Evolutionary conservation across 2,113 vertebrate genomes (phyloP).

Genomic region (Sinocyclocheilus rhinocerous): DNA sequence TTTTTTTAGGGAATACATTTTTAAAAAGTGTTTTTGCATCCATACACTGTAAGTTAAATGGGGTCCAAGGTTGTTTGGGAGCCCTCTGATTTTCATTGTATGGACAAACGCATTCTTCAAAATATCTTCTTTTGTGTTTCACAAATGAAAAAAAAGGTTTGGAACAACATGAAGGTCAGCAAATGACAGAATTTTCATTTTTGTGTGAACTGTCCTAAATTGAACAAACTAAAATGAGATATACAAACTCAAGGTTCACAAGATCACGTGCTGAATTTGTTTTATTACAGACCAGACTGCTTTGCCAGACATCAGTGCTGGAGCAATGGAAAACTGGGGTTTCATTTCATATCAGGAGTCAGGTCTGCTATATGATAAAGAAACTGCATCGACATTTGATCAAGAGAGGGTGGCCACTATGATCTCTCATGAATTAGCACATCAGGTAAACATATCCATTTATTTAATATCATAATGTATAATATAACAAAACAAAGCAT

Average conservation of each 20-base stretch:
- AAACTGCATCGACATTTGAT: constrained; percentile 63
- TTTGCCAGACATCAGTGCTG: constrained; percentile 67
- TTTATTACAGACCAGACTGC: constrained; percentile 73
- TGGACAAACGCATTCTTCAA: too few species aligned
- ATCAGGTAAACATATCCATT: constrained; percentile 68
- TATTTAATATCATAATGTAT: background rate
- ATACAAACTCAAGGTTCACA: too few species aligned
- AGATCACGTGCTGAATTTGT: background rate
- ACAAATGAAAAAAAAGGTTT: too few species aligned
- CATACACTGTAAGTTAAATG: background rate
- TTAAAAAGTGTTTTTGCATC: background rate
- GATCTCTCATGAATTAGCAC: constrained; percentile 76
- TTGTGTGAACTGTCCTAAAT: background rate
- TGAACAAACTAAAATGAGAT: background rate
- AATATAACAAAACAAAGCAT: too few species aligned
- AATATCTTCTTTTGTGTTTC: too few species aligned
- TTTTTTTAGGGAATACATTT: too few species aligned
- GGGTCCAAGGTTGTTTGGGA: background rate
- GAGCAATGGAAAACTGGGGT: constrained; percentile 79
- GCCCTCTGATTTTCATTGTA: too few species aligned
- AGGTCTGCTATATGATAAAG: constrained; percentile 66
- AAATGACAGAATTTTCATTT: too few species aligned
- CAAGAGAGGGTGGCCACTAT: constrained; percentile 61
- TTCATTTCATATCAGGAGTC: constrained; percentile 72
- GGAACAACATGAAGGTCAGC: too few species aligned